Evolutionary conservation across 2,888 invertebrate genomes (phyloP).

Genomic region (Ophion slaviceki): DNA sequence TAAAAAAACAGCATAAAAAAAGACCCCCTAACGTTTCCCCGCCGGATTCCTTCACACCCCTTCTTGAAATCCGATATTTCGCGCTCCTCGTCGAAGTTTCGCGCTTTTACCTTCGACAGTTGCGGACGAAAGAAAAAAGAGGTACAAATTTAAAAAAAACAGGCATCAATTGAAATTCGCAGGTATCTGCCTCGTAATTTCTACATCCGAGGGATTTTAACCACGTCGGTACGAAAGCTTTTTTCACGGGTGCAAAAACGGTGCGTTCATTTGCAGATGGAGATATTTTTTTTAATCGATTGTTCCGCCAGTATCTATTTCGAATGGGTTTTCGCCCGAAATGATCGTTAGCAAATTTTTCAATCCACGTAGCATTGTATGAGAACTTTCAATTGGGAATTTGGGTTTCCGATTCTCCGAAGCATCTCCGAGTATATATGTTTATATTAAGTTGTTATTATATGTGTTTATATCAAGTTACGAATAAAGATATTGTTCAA

Average conservation of each 20-base stretch:
- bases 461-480: no score
- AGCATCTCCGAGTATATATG: no score
- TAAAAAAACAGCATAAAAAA: slow-evolving; percentile 38
- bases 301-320: not conserved
- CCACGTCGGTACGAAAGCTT: not conserved
- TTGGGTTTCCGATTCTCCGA: not conserved
- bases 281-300: not conserved
- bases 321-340: not conserved
- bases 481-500: no score
- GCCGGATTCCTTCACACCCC: slow-evolving; percentile 1
- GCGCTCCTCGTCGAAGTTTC: not conserved
- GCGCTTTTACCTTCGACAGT: not conserved
- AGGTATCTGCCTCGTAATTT: not conserved
- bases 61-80: slow-evolving; percentile 8
- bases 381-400: not conserved
- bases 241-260: not conserved
- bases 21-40: slow-evolving; percentile 1
- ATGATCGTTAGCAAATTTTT: not conserved
- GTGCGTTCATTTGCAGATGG: not conserved
- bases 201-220: not conserved
- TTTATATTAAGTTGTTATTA: no score
- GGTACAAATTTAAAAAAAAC: not conserved
- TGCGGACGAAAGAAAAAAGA: slow-evolving; percentile 3
- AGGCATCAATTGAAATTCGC: not conserved
- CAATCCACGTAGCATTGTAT: not conserved